These are phyloP conservation scores for Geodia barretti DNA, from an alignment of 37 sponge, comb jelly and placozoan species.

Conservation along the genomic window DNA sequence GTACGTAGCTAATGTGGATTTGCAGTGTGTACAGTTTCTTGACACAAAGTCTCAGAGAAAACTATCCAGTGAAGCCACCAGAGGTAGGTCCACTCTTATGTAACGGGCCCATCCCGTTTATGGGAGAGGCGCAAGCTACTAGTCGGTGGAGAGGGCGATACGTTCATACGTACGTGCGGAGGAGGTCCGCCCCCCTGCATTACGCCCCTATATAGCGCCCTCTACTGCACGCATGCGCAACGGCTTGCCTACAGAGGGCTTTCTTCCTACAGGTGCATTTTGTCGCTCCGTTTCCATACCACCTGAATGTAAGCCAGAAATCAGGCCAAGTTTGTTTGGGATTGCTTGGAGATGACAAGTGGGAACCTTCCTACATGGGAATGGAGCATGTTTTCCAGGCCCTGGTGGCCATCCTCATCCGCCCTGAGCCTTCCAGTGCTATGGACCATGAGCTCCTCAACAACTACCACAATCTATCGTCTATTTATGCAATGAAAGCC, in stretches of 20 bases:
- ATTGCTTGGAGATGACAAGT: constrained; percentile 5
- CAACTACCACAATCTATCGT: not conserved
- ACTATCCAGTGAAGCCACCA: constrained; percentile 29
- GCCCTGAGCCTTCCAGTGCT: constrained; percentile 7
- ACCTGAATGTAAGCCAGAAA: constrained; percentile 35
- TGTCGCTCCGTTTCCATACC: constrained; percentile 23
- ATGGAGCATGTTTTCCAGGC: constrained; percentile 21
- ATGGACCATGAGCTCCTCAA: constrained; percentile 12
- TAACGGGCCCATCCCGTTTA: no score
- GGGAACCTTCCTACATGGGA: not conserved
- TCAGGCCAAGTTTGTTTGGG: constrained; percentile 30
- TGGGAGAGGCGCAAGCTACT: no score
- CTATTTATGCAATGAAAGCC: not conserved
- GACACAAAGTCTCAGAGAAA: no score
- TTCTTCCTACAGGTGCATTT: constrained; percentile 7
- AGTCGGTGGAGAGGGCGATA: no score
- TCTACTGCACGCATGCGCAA: no score
- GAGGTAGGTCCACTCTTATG: not conserved
- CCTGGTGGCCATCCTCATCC: constrained; percentile 6
- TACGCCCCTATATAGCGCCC: no score
- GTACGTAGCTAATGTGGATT: no score
- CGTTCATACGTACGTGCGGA: no score
- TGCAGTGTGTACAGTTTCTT: no score
- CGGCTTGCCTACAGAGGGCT: no score
- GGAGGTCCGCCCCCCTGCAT: no score